Conservation (phyloP, 2,113 vertebrate species). For the Rhabdomys dilectus region DNA sequence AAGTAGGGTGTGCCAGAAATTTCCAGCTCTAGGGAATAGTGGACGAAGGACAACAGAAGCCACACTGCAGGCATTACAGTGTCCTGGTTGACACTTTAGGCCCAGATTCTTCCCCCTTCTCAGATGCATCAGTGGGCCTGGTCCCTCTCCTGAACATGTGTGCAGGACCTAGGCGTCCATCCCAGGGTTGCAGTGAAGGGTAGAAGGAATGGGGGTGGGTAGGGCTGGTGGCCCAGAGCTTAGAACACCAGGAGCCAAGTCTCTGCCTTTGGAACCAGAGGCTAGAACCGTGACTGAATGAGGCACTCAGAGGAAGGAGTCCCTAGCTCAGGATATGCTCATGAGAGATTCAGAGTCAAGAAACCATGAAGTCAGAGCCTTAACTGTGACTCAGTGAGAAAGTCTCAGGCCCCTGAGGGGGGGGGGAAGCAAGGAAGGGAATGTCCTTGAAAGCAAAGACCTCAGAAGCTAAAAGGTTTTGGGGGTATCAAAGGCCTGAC, state of each 20-base stretch:
- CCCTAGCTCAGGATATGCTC: neutral
- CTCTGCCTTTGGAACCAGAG: slow-evolving; percentile 3
- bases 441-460: neutral
- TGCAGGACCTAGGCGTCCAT: too few species aligned
- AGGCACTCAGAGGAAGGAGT: neutral
- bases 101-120: neutral
- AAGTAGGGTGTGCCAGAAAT: neutral
- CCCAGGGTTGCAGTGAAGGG: neutral
- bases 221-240: neutral
- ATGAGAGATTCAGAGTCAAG: neutral
- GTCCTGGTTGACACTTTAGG: neutral
- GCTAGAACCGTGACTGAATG: too few species aligned
- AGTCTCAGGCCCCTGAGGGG: neutral
- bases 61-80: accelerated
- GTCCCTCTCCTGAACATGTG: neutral
- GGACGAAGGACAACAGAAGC: neutral
- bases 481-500: neutral
- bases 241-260: neutral
- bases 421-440: neutral
- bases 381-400: neutral
- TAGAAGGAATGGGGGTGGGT: neutral
- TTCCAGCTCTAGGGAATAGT: neutral
- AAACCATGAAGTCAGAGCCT: slow-evolving; percentile 1
- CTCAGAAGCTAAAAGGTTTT: neutral
- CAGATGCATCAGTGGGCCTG: neutral